phyloP scores from a whole-genome alignment of 2,113 vertebrate genomes.

The Calyptomena viridis region DNA sequence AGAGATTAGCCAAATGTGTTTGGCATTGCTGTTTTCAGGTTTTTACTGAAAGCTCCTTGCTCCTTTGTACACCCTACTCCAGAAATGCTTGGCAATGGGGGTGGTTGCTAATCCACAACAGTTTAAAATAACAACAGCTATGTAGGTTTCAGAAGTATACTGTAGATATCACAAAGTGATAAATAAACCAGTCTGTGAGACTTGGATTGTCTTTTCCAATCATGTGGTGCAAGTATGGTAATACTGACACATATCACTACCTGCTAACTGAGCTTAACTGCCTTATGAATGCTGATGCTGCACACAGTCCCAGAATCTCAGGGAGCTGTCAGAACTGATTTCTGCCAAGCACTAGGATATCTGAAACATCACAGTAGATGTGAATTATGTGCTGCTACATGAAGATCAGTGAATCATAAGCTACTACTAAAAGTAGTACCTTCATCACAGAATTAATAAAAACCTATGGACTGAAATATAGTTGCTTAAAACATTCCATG shows the following conservation, averaged over 20 bases:
- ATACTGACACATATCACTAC: neutral
- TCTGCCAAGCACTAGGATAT: neutral
- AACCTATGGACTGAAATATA: neutral
- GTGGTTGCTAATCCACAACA: accelerated
- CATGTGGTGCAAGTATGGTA: neutral
- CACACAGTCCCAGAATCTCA: neutral
- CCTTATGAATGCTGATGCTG: neutral
- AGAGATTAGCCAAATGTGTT: neutral
- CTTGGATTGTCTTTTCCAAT: neutral
- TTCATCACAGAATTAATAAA: neutral
- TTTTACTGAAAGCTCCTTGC: neutral
- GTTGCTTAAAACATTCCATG: neutral
- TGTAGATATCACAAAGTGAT: neutral
- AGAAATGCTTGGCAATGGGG: neutral
- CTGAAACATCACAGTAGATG: neutral
- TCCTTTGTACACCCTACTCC: neutral
- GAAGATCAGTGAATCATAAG: neutral
- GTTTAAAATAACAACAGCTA: neutral
- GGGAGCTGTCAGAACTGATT: neutral
- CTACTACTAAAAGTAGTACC: neutral
- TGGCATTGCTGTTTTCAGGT: neutral
- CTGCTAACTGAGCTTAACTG: neutral
- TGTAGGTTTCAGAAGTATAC: neutral
- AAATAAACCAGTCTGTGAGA: neutral
- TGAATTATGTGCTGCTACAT: neutral